A percentile compares a stretch with the other conserved stretches of the same genome.
Conservation (phyloP, 2,888 invertebrate species). For the Lasiommata megera region DNA sequence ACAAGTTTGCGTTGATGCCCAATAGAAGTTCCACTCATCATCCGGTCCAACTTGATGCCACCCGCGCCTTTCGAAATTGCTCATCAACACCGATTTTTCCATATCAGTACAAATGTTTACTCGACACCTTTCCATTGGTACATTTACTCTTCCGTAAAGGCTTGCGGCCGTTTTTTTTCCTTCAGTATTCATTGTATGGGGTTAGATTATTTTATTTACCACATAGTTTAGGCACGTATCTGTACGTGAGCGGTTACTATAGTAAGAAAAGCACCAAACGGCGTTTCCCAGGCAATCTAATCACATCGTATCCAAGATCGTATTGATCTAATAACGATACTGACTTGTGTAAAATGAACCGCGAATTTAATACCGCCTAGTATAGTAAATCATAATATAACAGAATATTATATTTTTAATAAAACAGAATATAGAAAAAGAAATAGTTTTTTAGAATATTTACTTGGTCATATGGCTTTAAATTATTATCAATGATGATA, state of each 20-base stretch:
- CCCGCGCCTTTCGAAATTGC: slow-evolving; percentile 93
- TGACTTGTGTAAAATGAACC: background rate
- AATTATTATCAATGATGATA: background rate
- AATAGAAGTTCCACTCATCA: slow-evolving; percentile 98
- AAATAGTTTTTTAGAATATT: too few relatives aligned
- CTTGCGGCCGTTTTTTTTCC: slow-evolving; percentile 46
- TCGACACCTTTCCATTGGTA: slow-evolving; percentile 38
- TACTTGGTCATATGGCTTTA: too few relatives aligned
- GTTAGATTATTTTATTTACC: background rate
- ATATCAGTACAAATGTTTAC: slow-evolving; percentile 83
- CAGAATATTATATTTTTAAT: too few relatives aligned
- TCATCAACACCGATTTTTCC: slow-evolving; percentile 94
- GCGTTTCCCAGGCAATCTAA: slow-evolving; percentile 13
- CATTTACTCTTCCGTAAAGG: slow-evolving; percentile 73
- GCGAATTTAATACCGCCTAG: background rate
- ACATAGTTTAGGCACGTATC: slow-evolving; percentile 3
- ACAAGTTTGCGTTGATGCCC: slow-evolving; percentile 95
- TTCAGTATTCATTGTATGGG: slow-evolving; percentile 11
- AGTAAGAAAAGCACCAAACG: slow-evolving; percentile 1
- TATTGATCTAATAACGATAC: slow-evolving; percentile 15
- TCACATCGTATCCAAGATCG: slow-evolving; percentile 9
- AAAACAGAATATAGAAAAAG: too few relatives aligned
- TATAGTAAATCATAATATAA: too few relatives aligned
- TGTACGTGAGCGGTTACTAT: slow-evolving; percentile 3
- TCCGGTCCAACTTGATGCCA: slow-evolving; percentile 91